phyloP scores from a whole-genome alignment of 2,113 vertebrate genomes.

The Nothobranchius furzeri region DNA sequence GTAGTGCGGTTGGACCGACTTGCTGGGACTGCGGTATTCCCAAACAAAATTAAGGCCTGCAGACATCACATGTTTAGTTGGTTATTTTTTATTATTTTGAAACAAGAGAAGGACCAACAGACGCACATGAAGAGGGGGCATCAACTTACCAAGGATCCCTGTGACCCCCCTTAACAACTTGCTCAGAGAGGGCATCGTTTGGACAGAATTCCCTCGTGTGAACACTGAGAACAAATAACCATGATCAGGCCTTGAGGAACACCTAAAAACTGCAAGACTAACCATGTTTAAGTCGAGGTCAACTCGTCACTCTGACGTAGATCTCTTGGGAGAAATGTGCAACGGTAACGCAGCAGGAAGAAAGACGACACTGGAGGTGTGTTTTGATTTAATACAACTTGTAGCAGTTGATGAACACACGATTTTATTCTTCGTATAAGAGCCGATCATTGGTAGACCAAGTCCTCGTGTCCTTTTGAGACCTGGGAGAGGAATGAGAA shows the following conservation, averaged over 20 bases:
- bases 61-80: constrained; percentile 9
- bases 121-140: background rate
- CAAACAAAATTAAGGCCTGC: constrained; percentile 82
- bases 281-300: constrained; percentile 2
- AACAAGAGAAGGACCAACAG: background rate
- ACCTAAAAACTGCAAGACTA: background rate
- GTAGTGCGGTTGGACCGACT: constrained; percentile 79
- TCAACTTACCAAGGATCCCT: constrained; percentile 74
- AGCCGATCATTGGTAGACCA: constrained; percentile 13
- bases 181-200: constrained; percentile 71
- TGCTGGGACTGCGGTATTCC: constrained; percentile 82
- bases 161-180: constrained; percentile 65
- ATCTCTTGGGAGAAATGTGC: background rate
- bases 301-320: background rate
- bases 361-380: background rate
- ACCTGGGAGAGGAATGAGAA: constrained; percentile 10
- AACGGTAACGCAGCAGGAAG: background rate
- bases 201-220: constrained; percentile 65
- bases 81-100: constrained; percentile 2
- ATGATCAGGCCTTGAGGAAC: constrained; percentile 24
- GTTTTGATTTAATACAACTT: constrained; percentile 7
- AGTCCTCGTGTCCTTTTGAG: constrained; percentile 18
- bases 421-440: background rate
- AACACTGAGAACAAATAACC: constrained; percentile 64
- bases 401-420: constrained; percentile 1